Percentiles rank a stretch among this genome's conserved stretches.
Evolutionary conservation across 2,797 vertebrate species (phyloP).

Genomic region (Pelodytes ibericus): DNA sequence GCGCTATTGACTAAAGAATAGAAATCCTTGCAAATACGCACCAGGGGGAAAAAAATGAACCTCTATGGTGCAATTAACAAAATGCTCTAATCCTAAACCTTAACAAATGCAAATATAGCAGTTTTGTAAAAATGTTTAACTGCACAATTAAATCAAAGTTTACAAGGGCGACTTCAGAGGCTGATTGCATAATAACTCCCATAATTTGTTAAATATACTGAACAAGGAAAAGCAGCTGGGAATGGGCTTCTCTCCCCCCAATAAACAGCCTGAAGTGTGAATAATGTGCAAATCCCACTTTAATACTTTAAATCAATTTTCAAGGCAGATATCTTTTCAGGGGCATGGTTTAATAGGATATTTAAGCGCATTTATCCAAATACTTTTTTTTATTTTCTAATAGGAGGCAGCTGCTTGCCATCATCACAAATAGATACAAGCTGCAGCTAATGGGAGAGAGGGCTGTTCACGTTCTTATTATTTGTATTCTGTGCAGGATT

Average conservation of each 20-base stretch:
- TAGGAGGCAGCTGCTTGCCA: conserved; percentile 68
- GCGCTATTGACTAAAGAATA: conserved; percentile 94
- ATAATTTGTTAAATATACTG: conserved; percentile 88
- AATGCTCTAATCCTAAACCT: conserved; percentile 97
- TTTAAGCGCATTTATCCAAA: conserved; percentile 81
- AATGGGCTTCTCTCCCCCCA: conserved; percentile 69
- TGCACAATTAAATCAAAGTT: conserved; percentile 97
- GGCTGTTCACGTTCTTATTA: conserved; percentile 34
- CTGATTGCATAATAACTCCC: conserved; percentile 85
- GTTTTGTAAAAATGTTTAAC: conserved; percentile 99
- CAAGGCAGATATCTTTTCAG: conserved; percentile 75
- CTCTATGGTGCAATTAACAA: conserved; percentile 99
- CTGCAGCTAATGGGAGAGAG: conserved; percentile 52
- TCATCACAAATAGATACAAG: conserved; percentile 69
- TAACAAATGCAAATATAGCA: conserved; percentile 99
- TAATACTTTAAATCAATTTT: conserved; percentile 81
- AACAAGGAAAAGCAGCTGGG: conserved; percentile 73
- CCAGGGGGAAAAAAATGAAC: conserved; percentile 84
- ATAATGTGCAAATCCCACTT: conserved; percentile 88
- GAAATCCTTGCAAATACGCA: conserved; percentile 91
- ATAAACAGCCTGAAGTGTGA: conserved; percentile 78
- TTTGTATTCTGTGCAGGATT: conserved; percentile 11
- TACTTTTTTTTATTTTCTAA: conserved; percentile 70
- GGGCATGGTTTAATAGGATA: conserved; percentile 75
- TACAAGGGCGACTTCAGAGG: conserved; percentile 87